Conservation (phyloP, 2,797 vertebrate genomes). For the Protosalanx chinensis region DNA sequence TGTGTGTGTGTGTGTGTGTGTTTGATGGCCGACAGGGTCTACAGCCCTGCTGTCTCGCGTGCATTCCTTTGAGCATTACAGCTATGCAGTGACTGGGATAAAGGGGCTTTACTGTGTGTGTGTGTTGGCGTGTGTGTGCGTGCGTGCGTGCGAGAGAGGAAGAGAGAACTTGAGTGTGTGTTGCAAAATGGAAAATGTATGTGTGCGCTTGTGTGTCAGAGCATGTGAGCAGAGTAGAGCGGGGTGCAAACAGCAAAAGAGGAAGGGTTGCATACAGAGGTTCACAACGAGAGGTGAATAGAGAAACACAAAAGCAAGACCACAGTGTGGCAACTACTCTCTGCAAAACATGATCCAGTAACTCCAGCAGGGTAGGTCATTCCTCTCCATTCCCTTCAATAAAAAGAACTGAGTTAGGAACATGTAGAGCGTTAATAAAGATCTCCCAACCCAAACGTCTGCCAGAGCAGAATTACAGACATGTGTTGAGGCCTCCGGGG, state of each 20-base stretch:
- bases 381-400: too few relatives aligned
- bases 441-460: too few relatives aligned
- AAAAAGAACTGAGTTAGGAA: too few relatives aligned
- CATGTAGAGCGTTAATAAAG: too few relatives aligned
- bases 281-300: neutral
- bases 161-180: neutral
- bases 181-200: neutral
- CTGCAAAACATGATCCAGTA: too few relatives aligned
- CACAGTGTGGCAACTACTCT: too few relatives aligned
- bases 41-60: neutral
- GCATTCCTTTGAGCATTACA: constrained; percentile 27
- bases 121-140: constrained; percentile 5
- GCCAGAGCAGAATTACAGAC: neutral
- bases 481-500: neutral
- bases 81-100: constrained; percentile 13
- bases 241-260: constrained; percentile 11
- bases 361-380: too few relatives aligned
- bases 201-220: neutral
- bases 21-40: neutral
- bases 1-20: neutral
- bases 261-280: constrained; percentile 11
- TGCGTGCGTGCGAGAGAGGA: neutral
- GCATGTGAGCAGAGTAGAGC: neutral
- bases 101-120: constrained; percentile 12
- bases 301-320: neutral